These are phyloP conservation scores for Aphelinus certus DNA, from an alignment of 1,140 invertebrate species.

Conservation along the genomic window DNA sequence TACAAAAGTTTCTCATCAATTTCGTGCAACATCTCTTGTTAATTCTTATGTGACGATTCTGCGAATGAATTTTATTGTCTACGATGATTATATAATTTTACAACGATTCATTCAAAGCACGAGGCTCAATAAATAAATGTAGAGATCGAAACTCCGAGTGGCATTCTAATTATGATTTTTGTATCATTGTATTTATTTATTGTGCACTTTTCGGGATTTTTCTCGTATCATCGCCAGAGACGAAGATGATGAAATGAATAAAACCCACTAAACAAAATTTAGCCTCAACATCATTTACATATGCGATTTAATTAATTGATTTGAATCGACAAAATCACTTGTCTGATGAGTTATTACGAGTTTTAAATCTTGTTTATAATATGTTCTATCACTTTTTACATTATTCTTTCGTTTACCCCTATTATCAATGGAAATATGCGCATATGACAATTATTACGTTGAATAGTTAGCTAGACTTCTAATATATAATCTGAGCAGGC, in stretches of 20 bases:
- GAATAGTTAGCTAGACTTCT: neutral
- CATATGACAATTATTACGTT: neutral
- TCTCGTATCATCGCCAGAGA: slow-evolving; percentile 9
- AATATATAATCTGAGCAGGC: slow-evolving; percentile 26
- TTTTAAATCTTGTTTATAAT: no score
- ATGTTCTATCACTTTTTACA: no score
- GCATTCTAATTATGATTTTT: slow-evolving; percentile 22
- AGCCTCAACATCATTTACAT: no score
- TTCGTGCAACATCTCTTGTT: neutral
- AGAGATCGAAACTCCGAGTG: slow-evolving; percentile 17
- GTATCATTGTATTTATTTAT: slow-evolving; percentile 10
- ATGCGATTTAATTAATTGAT: no score
- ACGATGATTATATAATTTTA: slow-evolving; percentile 22
- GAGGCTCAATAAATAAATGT: neutral
- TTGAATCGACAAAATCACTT: no score
- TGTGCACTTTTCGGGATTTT: slow-evolving; percentile 28
- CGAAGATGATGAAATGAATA: slow-evolving; percentile 5
- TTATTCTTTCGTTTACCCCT: no score
- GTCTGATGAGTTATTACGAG: no score
- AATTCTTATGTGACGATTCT: neutral
- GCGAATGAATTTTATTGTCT: slow-evolving; percentile 35
- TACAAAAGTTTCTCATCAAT: slow-evolving; percentile 20
- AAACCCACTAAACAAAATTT: no score
- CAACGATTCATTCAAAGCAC: neutral
- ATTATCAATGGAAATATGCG: neutral